These are phyloP conservation scores for Serranus cabrilla DNA, from an alignment of 2,797 vertebrate species.

Conservation along the genomic window DNA sequence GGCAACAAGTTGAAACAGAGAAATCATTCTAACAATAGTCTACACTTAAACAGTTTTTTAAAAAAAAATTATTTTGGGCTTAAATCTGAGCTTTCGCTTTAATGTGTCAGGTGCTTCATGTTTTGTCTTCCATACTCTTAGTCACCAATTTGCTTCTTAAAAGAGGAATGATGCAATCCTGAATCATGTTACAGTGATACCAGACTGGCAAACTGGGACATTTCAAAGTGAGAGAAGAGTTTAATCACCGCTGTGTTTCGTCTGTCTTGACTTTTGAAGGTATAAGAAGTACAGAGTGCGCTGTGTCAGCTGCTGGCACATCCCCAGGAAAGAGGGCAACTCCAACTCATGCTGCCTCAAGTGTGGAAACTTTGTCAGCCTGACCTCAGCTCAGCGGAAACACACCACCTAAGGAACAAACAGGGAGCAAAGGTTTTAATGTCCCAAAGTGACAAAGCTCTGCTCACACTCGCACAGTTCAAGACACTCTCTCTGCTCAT, in stretches of 20 bases:
- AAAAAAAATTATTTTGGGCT: too few relatives aligned
- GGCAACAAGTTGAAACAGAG: too few relatives aligned
- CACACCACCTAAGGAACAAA: conserved; percentile 55
- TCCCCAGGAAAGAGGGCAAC: conserved; percentile 90
- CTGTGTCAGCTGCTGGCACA: conserved; percentile 91
- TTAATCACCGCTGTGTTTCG: conserved; percentile 4
- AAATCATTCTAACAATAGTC: too few relatives aligned
- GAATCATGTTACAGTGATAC: neutral
- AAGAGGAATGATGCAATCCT: neutral
- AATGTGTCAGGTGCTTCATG: neutral
- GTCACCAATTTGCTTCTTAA: neutral
- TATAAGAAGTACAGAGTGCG: conserved; percentile 94
- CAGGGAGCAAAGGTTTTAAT: conserved; percentile 33
- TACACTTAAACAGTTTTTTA: too few relatives aligned
- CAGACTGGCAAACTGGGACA: neutral
- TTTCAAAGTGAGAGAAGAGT: neutral
- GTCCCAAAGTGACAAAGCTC: conserved; percentile 34
- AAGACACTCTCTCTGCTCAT: conserved; percentile 6
- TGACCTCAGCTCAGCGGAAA: conserved; percentile 76
- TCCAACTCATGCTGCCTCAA: conserved; percentile 84
- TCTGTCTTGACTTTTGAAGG: conserved; percentile 74
- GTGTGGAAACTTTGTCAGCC: conserved; percentile 87
- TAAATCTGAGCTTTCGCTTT: too few relatives aligned
- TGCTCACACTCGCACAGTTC: conserved; percentile 17
- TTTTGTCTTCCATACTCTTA: neutral